Percentiles rank a stretch among this genome's conserved stretches.
Evolutionary conservation across 1,140 invertebrate genomes (phyloP).

Genomic region (Brevipalpus yothersi): DNA sequence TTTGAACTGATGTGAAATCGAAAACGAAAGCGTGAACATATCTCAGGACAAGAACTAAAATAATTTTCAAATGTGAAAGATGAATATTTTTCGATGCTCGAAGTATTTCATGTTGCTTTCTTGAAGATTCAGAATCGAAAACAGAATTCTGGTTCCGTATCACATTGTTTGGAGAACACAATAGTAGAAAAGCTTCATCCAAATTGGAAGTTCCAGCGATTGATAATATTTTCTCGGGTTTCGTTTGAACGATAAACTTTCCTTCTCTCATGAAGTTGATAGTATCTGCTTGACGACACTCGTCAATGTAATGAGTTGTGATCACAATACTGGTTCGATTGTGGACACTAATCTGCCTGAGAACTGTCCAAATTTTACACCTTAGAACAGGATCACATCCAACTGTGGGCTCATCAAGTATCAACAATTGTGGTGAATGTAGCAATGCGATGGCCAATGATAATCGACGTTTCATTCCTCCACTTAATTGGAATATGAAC

Average conservation of each 20-base stretch:
- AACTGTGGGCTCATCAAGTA: constrained; percentile 82
- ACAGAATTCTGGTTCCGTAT: background rate
- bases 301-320: constrained; percentile 24
- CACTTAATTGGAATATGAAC: constrained; percentile 29
- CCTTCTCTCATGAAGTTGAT: constrained; percentile 26
- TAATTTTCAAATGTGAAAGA: background rate
- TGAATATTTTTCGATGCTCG: background rate
- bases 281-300: constrained; percentile 18
- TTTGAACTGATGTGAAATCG: background rate
- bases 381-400: constrained; percentile 66
- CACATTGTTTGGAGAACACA: constrained; percentile 29
- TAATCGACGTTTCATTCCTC: constrained; percentile 69
- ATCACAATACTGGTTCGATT: constrained; percentile 23
- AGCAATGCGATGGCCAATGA: constrained; percentile 74
- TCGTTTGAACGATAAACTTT: constrained; percentile 49
- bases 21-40: background rate
- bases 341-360: constrained; percentile 51
- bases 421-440: constrained; percentile 71
- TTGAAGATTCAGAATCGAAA: background rate
- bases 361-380: constrained; percentile 38
- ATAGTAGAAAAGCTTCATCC: constrained; percentile 74
- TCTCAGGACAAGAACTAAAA: background rate
- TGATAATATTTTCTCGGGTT: constrained; percentile 50
- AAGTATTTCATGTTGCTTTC: background rate
- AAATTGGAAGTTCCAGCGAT: constrained; percentile 56